Conservation (phyloP, 2,888 invertebrate genomes). For the Drosophila yooni region DNA sequence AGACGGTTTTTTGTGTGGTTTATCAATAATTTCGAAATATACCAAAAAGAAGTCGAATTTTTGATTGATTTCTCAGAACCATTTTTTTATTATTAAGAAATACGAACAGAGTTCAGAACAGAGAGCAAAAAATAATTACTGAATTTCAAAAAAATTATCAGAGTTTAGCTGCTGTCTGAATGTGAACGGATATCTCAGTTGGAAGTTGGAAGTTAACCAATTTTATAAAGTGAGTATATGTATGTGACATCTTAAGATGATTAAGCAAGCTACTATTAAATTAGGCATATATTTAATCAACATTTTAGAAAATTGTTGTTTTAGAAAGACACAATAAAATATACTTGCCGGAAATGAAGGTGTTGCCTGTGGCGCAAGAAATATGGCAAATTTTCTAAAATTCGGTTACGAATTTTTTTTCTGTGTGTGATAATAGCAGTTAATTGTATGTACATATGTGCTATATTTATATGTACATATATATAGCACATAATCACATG, state of each 20-base stretch:
- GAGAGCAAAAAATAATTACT: too few relatives aligned
- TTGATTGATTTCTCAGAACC: too few relatives aligned
- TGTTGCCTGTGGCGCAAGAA: neutral
- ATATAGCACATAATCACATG: constrained; percentile 60
- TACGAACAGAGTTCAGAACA: too few relatives aligned
- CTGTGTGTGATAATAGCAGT: constrained; percentile 21
- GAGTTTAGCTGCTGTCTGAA: neutral
- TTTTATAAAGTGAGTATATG: too few relatives aligned
- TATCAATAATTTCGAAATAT: neutral
- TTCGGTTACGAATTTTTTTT: neutral
- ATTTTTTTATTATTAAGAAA: neutral
- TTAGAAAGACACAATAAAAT: neutral
- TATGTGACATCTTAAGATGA: neutral
- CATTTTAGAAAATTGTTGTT: neutral
- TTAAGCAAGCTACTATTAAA: neutral
- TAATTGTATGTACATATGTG: constrained; percentile 2
- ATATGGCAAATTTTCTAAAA: too few relatives aligned
- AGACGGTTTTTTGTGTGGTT: neutral
- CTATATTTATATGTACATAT: constrained; percentile 15
- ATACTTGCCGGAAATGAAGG: neutral
- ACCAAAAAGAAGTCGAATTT: neutral
- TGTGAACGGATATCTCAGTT: neutral
- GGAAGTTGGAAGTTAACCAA: neutral
- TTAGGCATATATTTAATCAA: neutral
- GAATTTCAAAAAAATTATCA: neutral